Evolutionary conservation across 1,140 invertebrate genomes (phyloP).

Genomic region (Laodelphax striatellus): DNA sequence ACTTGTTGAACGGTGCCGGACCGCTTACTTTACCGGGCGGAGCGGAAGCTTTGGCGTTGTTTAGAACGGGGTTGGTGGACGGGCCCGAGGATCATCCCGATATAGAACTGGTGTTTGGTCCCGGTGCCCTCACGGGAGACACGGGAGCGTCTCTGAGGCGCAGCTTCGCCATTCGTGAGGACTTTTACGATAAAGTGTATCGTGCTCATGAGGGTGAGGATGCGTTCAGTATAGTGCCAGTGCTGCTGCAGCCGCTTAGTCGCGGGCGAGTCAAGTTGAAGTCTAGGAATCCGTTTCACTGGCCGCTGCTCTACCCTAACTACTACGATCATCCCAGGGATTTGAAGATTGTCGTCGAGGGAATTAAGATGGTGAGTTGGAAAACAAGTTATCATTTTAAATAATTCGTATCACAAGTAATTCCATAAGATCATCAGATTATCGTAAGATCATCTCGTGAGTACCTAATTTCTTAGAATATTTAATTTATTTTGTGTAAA

Average conservation of each 20-base stretch:
- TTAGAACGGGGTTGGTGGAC: constrained; percentile 37
- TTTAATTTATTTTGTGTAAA: too few species aligned
- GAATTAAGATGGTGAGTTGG: constrained; percentile 37
- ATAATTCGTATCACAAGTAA: too few species aligned
- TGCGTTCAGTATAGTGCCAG: constrained; percentile 34
- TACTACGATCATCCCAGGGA: constrained; percentile 32
- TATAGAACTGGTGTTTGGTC: constrained; percentile 65
- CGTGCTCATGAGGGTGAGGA: constrained; percentile 25
- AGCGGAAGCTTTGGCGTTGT: constrained; percentile 32
- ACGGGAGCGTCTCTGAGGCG: constrained; percentile 47
- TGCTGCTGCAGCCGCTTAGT: constrained; percentile 38
- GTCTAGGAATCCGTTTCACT: constrained; percentile 41
- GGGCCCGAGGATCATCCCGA: constrained; percentile 39
- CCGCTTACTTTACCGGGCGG: constrained; percentile 31
- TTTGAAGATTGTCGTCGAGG: constrained; percentile 33
- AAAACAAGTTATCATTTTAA: not conserved
- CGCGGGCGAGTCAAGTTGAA: constrained; percentile 36
- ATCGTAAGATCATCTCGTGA: too few species aligned
- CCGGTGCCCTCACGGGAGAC: constrained; percentile 61
- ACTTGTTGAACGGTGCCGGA: constrained; percentile 27
- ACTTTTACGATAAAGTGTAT: constrained; percentile 21
- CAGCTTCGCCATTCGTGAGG: constrained; percentile 28
- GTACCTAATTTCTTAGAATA: too few species aligned
- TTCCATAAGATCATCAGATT: too few species aligned
- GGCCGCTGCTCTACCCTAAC: constrained; percentile 48